phyloP scores from a whole-genome alignment of 2,797 vertebrate species.

The Holocentrus rufus region DNA sequence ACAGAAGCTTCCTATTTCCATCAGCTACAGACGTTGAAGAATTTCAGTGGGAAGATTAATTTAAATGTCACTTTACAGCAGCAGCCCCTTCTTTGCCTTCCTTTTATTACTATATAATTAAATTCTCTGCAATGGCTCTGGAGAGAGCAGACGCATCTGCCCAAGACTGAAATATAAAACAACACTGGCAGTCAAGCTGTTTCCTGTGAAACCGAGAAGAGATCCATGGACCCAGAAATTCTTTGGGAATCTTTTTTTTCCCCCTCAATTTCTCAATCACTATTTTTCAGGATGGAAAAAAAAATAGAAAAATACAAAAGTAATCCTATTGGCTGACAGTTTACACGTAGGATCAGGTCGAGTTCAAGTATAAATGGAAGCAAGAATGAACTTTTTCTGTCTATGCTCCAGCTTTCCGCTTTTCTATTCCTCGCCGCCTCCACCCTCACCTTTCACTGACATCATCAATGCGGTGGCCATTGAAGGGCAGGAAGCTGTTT shows the following conservation, averaged over 20 bases:
- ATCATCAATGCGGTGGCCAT: slow-evolving; percentile 81
- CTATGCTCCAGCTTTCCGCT: neutral
- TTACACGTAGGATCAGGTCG: slow-evolving; percentile 24
- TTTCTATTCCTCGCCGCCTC: slow-evolving; percentile 2
- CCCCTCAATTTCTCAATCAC: slow-evolving; percentile 30
- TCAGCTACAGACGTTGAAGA: slow-evolving; percentile 42
- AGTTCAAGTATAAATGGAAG: slow-evolving; percentile 29
- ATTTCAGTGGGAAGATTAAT: slow-evolving; percentile 62
- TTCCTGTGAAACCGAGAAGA: slow-evolving; percentile 59
- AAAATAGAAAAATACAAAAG: slow-evolving; percentile 42
- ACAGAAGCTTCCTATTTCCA: slow-evolving; percentile 68
- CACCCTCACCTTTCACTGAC: slow-evolving; percentile 89
- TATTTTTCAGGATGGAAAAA: neutral
- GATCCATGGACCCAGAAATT: slow-evolving; percentile 32
- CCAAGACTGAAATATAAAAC: slow-evolving; percentile 60
- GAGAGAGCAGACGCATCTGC: slow-evolving; percentile 55
- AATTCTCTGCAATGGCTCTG: slow-evolving; percentile 61
- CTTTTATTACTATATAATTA: slow-evolving; percentile 66
- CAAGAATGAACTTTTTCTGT: neutral
- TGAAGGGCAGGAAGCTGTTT: slow-evolving; percentile 75
- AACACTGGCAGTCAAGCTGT: slow-evolving; percentile 56
- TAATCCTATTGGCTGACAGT: slow-evolving; percentile 22
- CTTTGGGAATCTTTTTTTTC: slow-evolving; percentile 46
- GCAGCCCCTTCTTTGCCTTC: slow-evolving; percentile 41
- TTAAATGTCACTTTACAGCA: slow-evolving; percentile 63